phyloP scores from a whole-genome alignment of 1,140 invertebrate species.

The Cheumatopsyche charites region DNA sequence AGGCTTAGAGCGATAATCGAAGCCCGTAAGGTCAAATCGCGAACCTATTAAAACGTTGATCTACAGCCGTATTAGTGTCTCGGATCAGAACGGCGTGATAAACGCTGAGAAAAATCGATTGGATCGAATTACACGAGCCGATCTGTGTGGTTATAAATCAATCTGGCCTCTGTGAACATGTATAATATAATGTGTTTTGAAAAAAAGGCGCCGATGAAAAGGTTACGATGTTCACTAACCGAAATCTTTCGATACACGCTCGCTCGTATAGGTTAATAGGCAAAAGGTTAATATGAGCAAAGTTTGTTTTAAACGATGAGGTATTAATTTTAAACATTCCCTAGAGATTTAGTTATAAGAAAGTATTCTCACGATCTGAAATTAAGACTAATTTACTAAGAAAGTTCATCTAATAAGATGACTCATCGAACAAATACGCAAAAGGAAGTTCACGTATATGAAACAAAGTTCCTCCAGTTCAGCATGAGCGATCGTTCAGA shows the following conservation, averaged over 20 bases:
- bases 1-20: background rate
- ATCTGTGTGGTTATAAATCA: background rate
- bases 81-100: slow-evolving; percentile 17
- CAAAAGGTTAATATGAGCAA: too few relatives aligned
- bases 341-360: too few relatives aligned
- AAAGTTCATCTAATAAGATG: too few relatives aligned
- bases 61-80: slow-evolving; percentile 25
- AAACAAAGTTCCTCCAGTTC: too few relatives aligned
- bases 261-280: too few relatives aligned
- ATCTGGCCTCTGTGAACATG: background rate
- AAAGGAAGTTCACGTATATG: too few relatives aligned
- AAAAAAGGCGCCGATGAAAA: slow-evolving; percentile 10
- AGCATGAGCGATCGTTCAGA: too few relatives aligned
- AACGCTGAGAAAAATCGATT: slow-evolving; percentile 35
- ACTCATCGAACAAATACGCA: too few relatives aligned
- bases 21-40: slow-evolving; percentile 16
- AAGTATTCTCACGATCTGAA: too few relatives aligned
- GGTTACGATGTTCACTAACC: slow-evolving; percentile 1
- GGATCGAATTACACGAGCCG: slow-evolving; percentile 28
- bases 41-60: slow-evolving; percentile 36
- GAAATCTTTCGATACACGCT: background rate
- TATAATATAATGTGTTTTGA: background rate
- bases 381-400: too few relatives aligned
- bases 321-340: too few relatives aligned
- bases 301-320: too few relatives aligned